Conservation (phyloP, 1,140 invertebrate genomes). For the Lepidurus couesii region DNA sequence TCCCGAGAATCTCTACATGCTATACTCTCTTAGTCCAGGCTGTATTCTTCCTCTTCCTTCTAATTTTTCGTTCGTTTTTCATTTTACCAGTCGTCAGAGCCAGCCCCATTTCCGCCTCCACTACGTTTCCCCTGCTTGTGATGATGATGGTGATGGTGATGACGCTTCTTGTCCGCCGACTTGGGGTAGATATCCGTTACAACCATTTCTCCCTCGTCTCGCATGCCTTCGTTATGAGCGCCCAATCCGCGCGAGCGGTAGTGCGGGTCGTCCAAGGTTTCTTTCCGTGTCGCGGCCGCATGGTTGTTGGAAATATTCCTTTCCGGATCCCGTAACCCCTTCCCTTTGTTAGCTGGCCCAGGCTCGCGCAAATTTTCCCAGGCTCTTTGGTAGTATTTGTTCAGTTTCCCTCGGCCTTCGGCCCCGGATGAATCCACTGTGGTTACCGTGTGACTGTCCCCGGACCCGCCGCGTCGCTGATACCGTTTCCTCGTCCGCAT, state of each 20-base stretch:
- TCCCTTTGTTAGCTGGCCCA: conserved; percentile 53
- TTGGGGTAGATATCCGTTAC: conserved; percentile 58
- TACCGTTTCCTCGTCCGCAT: conserved; percentile 68
- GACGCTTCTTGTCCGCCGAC: conserved; percentile 62
- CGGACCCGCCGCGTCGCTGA: conserved; percentile 74
- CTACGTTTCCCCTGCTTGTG: conserved; percentile 39
- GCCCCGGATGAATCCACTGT: conserved; percentile 68
- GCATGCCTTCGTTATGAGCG: conserved; percentile 54
- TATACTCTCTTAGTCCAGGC: no score
- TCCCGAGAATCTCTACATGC: no score
- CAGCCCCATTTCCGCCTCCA: conserved; percentile 33
- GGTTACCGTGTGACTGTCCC: conserved; percentile 80
- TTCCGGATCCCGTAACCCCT: conserved; percentile 37
- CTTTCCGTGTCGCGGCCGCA: conserved; percentile 57
- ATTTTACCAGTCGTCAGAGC: not conserved
- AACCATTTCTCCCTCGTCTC: conserved; percentile 73
- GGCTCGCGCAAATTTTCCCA: conserved; percentile 88
- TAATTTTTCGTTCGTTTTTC: no score
- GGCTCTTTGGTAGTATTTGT: conserved; percentile 78
- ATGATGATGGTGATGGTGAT: conserved; percentile 68
- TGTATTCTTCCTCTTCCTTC: no score
- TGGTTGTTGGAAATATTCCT: conserved; percentile 46
- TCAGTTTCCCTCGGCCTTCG: conserved; percentile 70
- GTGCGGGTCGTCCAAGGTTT: conserved; percentile 61
- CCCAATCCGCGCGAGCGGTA: conserved; percentile 39